Percentiles rank a stretch among this genome's conserved stretches.
Conservation (phyloP, 2,888 invertebrate species). For the Cephus nigrinus region DNA sequence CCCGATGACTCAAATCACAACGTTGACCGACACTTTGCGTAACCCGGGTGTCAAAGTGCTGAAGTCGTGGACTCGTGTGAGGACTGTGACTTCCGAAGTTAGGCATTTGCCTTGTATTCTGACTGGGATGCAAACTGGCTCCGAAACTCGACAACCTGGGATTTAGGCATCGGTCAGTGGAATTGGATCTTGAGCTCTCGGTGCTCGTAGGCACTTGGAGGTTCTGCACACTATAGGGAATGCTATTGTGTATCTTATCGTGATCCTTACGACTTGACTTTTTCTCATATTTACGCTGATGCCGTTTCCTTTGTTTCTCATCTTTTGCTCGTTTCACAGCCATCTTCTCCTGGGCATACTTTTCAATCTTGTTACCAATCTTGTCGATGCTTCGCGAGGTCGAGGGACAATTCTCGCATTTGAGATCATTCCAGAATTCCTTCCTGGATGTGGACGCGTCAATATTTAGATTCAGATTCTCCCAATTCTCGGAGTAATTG, state of each 20-base stretch:
- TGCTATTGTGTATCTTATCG: slow-evolving; percentile 26
- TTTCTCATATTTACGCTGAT: slow-evolving; percentile 52
- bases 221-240: slow-evolving; percentile 18
- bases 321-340: slow-evolving; percentile 42
- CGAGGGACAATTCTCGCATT: slow-evolving; percentile 57
- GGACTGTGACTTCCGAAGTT: slow-evolving; percentile 62
- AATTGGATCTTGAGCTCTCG: slow-evolving; percentile 61
- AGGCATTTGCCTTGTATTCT: slow-evolving; percentile 61
- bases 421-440: slow-evolving; percentile 61
- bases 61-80: slow-evolving; percentile 57
- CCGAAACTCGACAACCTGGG: slow-evolving; percentile 53
- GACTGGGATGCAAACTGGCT: slow-evolving; percentile 60
- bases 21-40: slow-evolving; percentile 30
- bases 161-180: slow-evolving; percentile 56
- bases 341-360: slow-evolving; percentile 48
- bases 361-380: slow-evolving; percentile 53
- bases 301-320: slow-evolving; percentile 47
- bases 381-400: slow-evolving; percentile 45
- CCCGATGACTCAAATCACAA: slow-evolving; percentile 22
- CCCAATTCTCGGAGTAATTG: slow-evolving; percentile 64
- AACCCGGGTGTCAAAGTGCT: slow-evolving; percentile 54
- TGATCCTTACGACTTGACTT: slow-evolving; percentile 32
- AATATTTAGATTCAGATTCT: slow-evolving; percentile 59
- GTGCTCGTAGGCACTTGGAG: slow-evolving; percentile 48
- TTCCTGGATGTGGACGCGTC: slow-evolving; percentile 52